phyloP scores from a whole-genome alignment of 2,797 vertebrate species.

The Sparidentex hasta region DNA sequence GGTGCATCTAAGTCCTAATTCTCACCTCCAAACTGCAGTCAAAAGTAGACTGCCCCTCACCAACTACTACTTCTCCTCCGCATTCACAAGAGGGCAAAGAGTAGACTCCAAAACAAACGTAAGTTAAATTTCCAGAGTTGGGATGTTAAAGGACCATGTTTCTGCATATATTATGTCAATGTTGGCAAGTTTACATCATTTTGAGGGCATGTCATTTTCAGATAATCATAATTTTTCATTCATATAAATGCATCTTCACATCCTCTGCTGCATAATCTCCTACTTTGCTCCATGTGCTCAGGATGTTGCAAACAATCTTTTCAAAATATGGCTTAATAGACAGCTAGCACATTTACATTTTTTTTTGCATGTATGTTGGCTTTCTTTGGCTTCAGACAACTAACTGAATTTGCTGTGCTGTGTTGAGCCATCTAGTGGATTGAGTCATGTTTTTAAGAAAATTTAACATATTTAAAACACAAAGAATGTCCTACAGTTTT shows the following conservation, averaged over 20 bases:
- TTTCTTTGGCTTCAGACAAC: neutral
- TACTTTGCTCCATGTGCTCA: neutral
- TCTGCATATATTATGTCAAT: too few relatives aligned
- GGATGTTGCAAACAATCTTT: slow-evolving; percentile 1
- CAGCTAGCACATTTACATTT: neutral
- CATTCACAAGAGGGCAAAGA: neutral
- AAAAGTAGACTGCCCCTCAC: slow-evolving; percentile 19
- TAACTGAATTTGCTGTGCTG: neutral
- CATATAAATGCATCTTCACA: neutral
- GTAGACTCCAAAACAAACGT: slow-evolving; percentile 3
- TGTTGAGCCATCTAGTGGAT: neutral
- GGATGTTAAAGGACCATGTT: too few relatives aligned
- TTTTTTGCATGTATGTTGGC: neutral
- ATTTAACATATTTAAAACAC: neutral
- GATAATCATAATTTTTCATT: neutral
- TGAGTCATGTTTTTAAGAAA: neutral
- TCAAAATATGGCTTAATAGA: neutral
- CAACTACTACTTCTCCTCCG: slow-evolving; percentile 18
- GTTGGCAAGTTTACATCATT: too few relatives aligned
- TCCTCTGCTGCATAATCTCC: neutral
- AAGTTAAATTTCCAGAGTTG: neutral
- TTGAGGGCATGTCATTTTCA: too few relatives aligned
- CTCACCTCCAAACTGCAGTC: slow-evolving; percentile 32
- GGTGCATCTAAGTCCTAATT: slow-evolving; percentile 51
- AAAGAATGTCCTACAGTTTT: too few relatives aligned